Conservation (phyloP, 2,113 vertebrate species). For the Chinchilla lanigera region DNA sequence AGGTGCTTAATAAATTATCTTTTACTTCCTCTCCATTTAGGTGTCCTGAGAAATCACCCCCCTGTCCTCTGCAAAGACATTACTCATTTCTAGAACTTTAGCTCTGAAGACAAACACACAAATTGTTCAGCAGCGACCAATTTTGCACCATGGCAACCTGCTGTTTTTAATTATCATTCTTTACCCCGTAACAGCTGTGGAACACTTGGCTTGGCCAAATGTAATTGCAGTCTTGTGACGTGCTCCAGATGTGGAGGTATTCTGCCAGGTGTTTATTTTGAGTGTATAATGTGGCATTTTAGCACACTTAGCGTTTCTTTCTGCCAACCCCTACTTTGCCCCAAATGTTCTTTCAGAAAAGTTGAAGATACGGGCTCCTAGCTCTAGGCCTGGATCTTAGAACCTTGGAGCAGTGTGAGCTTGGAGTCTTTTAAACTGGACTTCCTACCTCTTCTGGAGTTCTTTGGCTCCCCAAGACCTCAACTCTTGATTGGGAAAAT, state of each 20-base stretch:
- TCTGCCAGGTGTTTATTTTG: conserved; percentile 85
- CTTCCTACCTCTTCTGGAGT: not conserved
- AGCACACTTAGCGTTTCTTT: conserved; percentile 31
- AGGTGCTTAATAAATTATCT: conserved; percentile 39
- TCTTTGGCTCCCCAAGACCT: conserved; percentile 12
- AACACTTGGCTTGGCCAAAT: conserved; percentile 85
- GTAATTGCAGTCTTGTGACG: conserved; percentile 84
- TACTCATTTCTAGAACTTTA: conserved; percentile 65
- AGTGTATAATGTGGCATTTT: conserved; percentile 68
- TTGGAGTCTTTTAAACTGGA: not conserved
- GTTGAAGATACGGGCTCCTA: not conserved
- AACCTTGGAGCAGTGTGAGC: not conserved
- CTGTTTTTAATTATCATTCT: conserved; percentile 86
- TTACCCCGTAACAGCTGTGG: conserved; percentile 82
- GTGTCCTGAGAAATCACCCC: conserved; percentile 64
- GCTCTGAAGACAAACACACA: conserved; percentile 83
- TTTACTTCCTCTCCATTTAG: conserved; percentile 58
- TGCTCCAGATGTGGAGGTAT: conserved; percentile 81
- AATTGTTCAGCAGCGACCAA: conserved; percentile 85
- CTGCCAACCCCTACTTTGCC: not conserved
- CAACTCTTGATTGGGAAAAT: conserved; percentile 73
- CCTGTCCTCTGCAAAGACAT: conserved; percentile 66
- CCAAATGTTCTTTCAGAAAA: conserved; percentile 34
- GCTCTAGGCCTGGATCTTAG: not conserved
- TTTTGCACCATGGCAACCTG: conserved; percentile 87